Evolutionary conservation across 2,888 invertebrate species (phyloP), one percentile per base, ranked within the genome.

Genomic region (Agrochola lychnidis): DNA sequence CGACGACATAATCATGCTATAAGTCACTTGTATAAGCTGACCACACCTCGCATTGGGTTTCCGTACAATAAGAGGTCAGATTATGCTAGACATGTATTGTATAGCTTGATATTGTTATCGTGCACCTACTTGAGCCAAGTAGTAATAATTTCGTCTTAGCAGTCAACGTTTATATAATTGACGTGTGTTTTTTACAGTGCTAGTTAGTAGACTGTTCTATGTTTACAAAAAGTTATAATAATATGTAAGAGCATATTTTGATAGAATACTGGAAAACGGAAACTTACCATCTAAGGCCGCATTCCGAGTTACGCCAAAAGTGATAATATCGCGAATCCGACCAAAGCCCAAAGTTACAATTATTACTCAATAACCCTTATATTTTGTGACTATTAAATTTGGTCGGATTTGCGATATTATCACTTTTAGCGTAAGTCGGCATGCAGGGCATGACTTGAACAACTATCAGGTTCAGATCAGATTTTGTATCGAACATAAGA

Each of bases 121-220:
- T 30, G 48, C 7, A 40, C 30, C 19, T 57, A 48, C 76, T 64
- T 14, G 36, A 56, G 45, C 51, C 19, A 64, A 22, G 1, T 57
- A 57, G 30, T 59, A 25, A 14, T 56, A 53, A n/a, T 56, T 56
- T 56, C 56, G 22, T 57, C 67, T 53, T 42, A 4, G 40, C 36
- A 56, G 6, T 70, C 14, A 22, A 45, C 10, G 12, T 75, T 42
- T 48, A 56, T 67, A 66, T 70, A 57, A 70, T 51, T 71, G 57
- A n/a, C n/a, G 25, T 57, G 45, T 66, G 12, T 73, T 71, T 61
- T 53, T 3, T 68, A 22, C 14, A 45, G 69, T 51, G 70, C 67
- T 78, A 73, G 14, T 70, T 78, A 48, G 62, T 68, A 74, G 59
- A 63, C 40, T 67, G 59, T 51, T 70, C 40, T 51, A 51, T 68